Evolutionary conservation across 2,113 vertebrate genomes (phyloP), one percentile per base, ranked within the genome.

Genomic region (Chaetorhynchus papuensis): DNA sequence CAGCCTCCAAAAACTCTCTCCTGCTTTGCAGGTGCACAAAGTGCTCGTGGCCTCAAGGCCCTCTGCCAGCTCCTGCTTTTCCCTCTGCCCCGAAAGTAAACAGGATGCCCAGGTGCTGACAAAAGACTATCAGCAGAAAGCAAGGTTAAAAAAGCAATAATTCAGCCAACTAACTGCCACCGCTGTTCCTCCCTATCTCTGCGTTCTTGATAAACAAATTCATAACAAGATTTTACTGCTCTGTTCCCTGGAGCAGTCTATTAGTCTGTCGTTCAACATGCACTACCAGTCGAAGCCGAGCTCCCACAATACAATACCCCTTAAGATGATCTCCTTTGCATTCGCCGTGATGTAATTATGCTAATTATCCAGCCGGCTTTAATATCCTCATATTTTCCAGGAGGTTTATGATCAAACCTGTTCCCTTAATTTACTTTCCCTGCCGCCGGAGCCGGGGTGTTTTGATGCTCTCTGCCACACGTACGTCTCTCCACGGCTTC

Each of bases 291-390:
- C 13, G 4, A 57, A 83, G 78, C 74, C 7, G 5, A 88, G 63
- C 71, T 88, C 83, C 90, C 91, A 50, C 89, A 85, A 69, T 1
- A 89, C 96, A 69, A 87, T n/a, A 85, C 60, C 94, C 94, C 89
- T 44, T 17, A n/a, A 95, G 96, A 88, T 44, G 47, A 90, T 89
- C 92, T 93, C 90, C 69, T 96, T 92, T 94, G 95, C 95, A 95
- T 97, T 66, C 1, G 1, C 92, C 42, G 6, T 80, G 89, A 94
- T 89, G 94, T 86, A 94, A 96, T 94, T 94, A 82, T 68, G 97
- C 94, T 96, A 95, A 95, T 95, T 93, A 94, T 26, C 78, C 70
- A 88, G 78, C 91, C 83, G 3, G 84, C 56, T 89, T 88, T 95
- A 82, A 90, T 94, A 93, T 64, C 91, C 75, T 64, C 88, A 10